phyloP scores from a whole-genome alignment of 2,888 invertebrate genomes.

The Ischnus inquisitorius region DNA sequence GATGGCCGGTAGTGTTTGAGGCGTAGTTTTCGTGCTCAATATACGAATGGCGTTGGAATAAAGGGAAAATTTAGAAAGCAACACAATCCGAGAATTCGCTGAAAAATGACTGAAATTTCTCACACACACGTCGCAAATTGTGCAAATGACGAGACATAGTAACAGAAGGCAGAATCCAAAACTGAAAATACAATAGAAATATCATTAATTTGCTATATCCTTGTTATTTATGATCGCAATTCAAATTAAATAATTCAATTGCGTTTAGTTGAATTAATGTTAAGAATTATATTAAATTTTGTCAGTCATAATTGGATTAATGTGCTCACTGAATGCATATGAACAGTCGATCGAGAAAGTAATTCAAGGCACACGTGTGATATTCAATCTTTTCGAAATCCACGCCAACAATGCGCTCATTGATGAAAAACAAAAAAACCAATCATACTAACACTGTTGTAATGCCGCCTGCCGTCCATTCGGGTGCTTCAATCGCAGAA shows the following conservation, averaged over 20 bases:
- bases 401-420: neutral
- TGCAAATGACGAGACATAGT: constrained; percentile 73
- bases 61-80: constrained; percentile 83
- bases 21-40: constrained; percentile 75
- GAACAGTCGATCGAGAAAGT: neutral
- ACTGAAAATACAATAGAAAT: constrained; percentile 68
- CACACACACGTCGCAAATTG: constrained; percentile 70
- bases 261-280: neutral
- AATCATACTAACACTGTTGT: constrained; percentile 67
- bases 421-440: neutral
- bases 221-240: neutral
- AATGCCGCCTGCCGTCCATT: constrained; percentile 70
- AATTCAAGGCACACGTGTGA: neutral
- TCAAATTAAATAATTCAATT: neutral
- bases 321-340: no score
- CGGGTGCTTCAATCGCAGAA: constrained; percentile 46
- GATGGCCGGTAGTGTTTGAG: constrained; percentile 82
- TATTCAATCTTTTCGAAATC: neutral
- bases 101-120: neutral
- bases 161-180: constrained; percentile 69
- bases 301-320: no score
- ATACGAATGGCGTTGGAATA: constrained; percentile 83
- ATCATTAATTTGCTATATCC: neutral
- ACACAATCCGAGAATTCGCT: neutral
- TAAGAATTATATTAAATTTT: no score